A percentile compares a stretch with the other conserved stretches of the same genome.
phyloP scores from a whole-genome alignment of 1,140 invertebrate species.

The Cecropterus lyciades region DNA sequence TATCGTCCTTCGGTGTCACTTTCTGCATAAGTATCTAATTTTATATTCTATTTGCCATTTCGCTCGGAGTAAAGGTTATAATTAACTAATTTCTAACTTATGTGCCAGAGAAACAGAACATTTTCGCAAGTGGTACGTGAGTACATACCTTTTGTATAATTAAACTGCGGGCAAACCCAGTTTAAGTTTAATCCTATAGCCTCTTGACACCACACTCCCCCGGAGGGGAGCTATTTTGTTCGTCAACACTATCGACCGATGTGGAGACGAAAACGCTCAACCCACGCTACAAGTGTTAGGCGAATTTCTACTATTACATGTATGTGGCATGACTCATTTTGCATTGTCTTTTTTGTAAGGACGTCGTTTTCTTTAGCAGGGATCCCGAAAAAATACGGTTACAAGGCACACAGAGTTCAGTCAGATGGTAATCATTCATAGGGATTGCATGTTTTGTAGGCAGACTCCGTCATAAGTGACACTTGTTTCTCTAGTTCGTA shows the following conservation, averaged over 20 bases:
- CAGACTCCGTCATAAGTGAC: constrained; percentile 57
- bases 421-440: constrained; percentile 65
- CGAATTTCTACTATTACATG: constrained; percentile 63
- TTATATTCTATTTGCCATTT: constrained; percentile 70
- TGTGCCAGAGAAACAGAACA: constrained; percentile 66
- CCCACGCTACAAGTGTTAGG: constrained; percentile 62
- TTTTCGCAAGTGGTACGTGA: constrained; percentile 67
- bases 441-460: constrained; percentile 66
- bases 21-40: constrained; percentile 60
- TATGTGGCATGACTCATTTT: constrained; percentile 60
- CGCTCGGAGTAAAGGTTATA: constrained; percentile 66
- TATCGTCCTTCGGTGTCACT: constrained; percentile 56
- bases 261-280: constrained; percentile 71
- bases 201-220: constrained; percentile 81
- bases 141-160: constrained; percentile 82
- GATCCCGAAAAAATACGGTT: constrained; percentile 62
- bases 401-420: constrained; percentile 61
- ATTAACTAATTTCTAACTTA: constrained; percentile 78
- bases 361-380: constrained; percentile 57
- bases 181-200: constrained; percentile 84
- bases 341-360: constrained; percentile 45
- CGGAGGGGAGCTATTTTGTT: constrained; percentile 79
- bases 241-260: constrained; percentile 81
- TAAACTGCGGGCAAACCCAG: constrained; percentile 81
- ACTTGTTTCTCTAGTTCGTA: constrained; percentile 59